These are phyloP conservation scores for Acrocephalus arundinaceus DNA, from an alignment of 2,113 vertebrate genomes.

Conservation along the genomic window DNA sequence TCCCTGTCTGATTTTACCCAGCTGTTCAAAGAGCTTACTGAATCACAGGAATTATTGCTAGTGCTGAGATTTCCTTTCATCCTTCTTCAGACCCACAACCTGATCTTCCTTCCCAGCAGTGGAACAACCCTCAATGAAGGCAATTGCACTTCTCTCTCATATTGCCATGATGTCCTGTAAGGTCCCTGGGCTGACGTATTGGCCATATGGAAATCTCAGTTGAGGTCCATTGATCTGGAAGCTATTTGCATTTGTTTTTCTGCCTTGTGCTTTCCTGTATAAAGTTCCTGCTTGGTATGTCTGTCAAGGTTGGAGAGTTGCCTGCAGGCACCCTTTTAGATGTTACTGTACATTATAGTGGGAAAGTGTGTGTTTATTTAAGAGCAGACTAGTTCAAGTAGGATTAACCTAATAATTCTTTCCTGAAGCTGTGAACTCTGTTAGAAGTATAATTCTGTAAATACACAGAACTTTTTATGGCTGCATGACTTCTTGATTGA, in stretches of 20 bases:
- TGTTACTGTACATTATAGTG: accelerated
- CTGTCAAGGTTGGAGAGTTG: background rate
- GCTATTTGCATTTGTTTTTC: background rate
- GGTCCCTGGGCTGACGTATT: background rate
- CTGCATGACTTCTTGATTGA: background rate
- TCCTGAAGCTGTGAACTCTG: background rate
- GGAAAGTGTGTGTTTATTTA: background rate
- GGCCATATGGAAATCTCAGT: background rate
- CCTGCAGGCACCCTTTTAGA: background rate
- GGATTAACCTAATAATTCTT: background rate
- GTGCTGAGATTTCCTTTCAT: background rate
- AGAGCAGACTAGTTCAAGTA: background rate
- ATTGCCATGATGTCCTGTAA: background rate
- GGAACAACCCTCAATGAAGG: background rate
- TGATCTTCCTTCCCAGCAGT: background rate
- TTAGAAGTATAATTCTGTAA: background rate
- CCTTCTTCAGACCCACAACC: background rate
- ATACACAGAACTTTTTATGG: background rate
- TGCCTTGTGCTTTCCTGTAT: background rate
- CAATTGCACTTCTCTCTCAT: background rate
- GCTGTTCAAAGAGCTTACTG: conserved; percentile 5
- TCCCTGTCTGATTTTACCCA: conserved; percentile 2
- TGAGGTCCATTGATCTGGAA: background rate
- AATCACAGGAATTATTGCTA: background rate
- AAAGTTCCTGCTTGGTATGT: background rate